Percentiles rank a stretch among this genome's conserved stretches.
These are phyloP conservation scores for Hyles vespertilio DNA, from an alignment of 1,140 invertebrate genomes.

Conservation along the genomic window DNA sequence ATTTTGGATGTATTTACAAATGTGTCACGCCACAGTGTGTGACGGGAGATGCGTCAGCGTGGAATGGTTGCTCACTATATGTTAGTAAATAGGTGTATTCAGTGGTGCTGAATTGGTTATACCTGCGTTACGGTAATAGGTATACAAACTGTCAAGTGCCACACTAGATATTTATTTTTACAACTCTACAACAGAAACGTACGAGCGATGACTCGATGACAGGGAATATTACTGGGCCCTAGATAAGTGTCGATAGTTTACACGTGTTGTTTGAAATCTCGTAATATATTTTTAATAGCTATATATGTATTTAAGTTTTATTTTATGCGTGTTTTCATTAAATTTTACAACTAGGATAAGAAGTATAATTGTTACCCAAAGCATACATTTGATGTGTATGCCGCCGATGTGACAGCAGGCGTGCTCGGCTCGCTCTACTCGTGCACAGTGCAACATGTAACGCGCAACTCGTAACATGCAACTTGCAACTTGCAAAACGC, in stretches of 20 bases:
- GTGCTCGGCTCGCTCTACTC: slow-evolving; percentile 29
- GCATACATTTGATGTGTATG: slow-evolving; percentile 42
- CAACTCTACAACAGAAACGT: slow-evolving; percentile 29
- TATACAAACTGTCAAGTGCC: slow-evolving; percentile 54
- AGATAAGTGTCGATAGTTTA: slow-evolving; percentile 54
- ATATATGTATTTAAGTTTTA: slow-evolving; percentile 51
- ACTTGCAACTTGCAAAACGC: slow-evolving; percentile 28
- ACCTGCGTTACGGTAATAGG: slow-evolving; percentile 34
- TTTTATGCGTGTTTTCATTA: slow-evolving; percentile 67
- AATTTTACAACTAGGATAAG: slow-evolving; percentile 68
- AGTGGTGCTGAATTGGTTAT: slow-evolving; percentile 61
- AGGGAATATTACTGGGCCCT: slow-evolving; percentile 53
- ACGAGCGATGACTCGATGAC: slow-evolving; percentile 33
- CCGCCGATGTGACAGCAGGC: slow-evolving; percentile 17
- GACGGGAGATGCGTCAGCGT: slow-evolving; percentile 43
- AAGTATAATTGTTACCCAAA: slow-evolving; percentile 67
- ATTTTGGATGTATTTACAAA: slow-evolving; percentile 72
- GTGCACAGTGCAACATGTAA: slow-evolving; percentile 3
- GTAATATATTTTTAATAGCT: slow-evolving; percentile 65
- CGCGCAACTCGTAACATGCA: too few relatives aligned
- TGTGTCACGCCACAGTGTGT: slow-evolving; percentile 29
- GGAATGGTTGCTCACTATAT: slow-evolving; percentile 72
- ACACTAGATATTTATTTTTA: slow-evolving; percentile 65
- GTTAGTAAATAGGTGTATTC: slow-evolving; percentile 54
- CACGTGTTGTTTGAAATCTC: slow-evolving; percentile 72